Evolutionary conservation across 2,888 invertebrate genomes (phyloP).

Genomic region (Chrysomela aeneicollis): DNA sequence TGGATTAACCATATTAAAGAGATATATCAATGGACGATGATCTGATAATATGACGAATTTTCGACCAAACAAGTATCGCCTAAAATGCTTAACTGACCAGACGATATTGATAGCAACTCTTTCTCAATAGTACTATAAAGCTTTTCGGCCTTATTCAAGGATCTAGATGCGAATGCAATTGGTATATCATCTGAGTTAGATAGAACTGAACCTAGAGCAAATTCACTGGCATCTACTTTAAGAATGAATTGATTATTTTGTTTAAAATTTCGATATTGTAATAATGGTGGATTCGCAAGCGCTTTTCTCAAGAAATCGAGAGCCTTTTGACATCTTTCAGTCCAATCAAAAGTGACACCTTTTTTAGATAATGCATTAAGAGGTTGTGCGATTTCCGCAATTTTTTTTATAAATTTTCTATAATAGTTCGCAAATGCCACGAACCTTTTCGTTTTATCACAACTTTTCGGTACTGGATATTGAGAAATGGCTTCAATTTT

Average conservation of each 20-base stretch:
- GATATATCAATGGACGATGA: too few species aligned
- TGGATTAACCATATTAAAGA: too few species aligned
- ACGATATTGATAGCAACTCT: too few species aligned
- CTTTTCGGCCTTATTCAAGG: slow-evolving; percentile 28
- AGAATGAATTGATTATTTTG: too few species aligned
- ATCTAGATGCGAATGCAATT: slow-evolving; percentile 30
- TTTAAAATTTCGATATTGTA: slow-evolving; percentile 5
- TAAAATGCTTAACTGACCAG: slow-evolving; percentile 9
- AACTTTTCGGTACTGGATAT: too few species aligned
- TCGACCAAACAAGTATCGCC: too few species aligned
- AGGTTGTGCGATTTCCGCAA: slow-evolving; percentile 24
- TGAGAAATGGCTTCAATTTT: too few species aligned
- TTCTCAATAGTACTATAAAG: too few species aligned
- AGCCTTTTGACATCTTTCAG: slow-evolving; percentile 17
- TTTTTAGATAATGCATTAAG: slow-evolving; percentile 3
- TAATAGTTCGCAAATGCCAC: slow-evolving; percentile 9
- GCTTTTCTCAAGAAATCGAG: slow-evolving; percentile 21
- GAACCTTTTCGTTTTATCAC: too few species aligned
- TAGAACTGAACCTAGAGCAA: too few species aligned
- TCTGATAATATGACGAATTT: too few species aligned
- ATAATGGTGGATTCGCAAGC: slow-evolving; percentile 8
- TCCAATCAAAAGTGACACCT: not conserved
- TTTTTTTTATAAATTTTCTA: slow-evolving; percentile 21
- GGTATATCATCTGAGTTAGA: slow-evolving; percentile 22
- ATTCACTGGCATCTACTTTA: too few species aligned